Conservation (phyloP, 1,140 invertebrate species). For the Listronotus oregonensis region DNA sequence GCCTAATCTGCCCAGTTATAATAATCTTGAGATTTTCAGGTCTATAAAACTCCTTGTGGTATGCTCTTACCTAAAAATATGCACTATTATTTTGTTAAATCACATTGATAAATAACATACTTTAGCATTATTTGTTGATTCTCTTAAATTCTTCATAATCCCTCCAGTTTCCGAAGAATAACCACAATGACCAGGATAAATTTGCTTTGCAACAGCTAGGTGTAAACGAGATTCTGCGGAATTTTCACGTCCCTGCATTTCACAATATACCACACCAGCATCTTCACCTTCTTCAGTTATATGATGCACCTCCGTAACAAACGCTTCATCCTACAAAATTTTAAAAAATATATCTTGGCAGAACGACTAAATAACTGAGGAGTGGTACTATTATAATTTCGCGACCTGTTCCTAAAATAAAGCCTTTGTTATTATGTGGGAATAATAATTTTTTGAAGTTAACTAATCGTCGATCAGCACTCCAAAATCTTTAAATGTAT, state of each 20-base stretch:
- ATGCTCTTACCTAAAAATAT: conserved; percentile 68
- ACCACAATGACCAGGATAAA: conserved; percentile 81
- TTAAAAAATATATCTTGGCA: too few relatives aligned
- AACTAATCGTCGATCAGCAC: too few relatives aligned
- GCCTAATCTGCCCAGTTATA: conserved; percentile 79
- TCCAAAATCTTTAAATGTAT: too few relatives aligned
- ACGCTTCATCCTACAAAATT: conserved; percentile 68
- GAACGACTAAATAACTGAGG: too few relatives aligned
- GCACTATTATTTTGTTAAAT: too few relatives aligned
- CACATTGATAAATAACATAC: conserved; percentile 56
- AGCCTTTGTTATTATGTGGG: too few relatives aligned
- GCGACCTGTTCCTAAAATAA: too few relatives aligned
- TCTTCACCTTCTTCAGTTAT: conserved; percentile 85
- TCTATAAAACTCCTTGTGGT: conserved; percentile 86
- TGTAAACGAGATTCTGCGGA: conserved; percentile 72
- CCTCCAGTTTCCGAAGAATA: conserved; percentile 87
- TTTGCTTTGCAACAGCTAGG: conserved; percentile 65
- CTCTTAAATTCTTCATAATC: conserved; percentile 80
- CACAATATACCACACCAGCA: conserved; percentile 91
- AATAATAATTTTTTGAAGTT: too few relatives aligned
- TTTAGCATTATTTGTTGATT: conserved; percentile 80
- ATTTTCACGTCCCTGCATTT: conserved; percentile 89
- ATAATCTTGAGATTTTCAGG: conserved; percentile 89
- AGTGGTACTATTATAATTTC: too few relatives aligned
- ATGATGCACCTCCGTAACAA: conserved; percentile 90